A percentile compares a stretch with the other conserved stretches of the same genome.
phyloP scores from a whole-genome alignment of 2,888 invertebrate species.

The Hesperia comma region DNA sequence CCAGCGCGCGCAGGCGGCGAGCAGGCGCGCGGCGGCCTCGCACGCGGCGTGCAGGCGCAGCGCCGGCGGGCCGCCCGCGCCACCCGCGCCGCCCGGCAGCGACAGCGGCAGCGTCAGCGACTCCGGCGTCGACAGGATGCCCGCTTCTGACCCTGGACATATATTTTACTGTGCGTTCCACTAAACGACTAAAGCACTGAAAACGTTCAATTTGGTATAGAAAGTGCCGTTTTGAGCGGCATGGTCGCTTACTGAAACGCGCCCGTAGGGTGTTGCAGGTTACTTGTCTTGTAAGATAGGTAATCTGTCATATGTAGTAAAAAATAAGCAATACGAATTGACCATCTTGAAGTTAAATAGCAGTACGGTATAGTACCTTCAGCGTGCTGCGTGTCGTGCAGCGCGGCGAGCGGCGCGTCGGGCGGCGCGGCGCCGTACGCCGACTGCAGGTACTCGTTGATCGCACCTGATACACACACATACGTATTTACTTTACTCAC shows the following conservation, averaged over 20 bases:
- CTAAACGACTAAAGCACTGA: too few species aligned
- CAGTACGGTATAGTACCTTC: too few species aligned
- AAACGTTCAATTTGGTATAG: too few species aligned
- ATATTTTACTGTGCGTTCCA: too few species aligned
- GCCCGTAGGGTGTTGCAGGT: too few species aligned
- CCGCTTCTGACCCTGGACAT: conserved; percentile 46
- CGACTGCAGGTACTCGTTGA: conserved; percentile 77
- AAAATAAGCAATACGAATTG: too few species aligned
- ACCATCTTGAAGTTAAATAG: too few species aligned
- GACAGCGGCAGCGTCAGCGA: conserved; percentile 56
- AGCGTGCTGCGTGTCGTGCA: conserved; percentile 60
- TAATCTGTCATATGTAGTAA: too few species aligned
- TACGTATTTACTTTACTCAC: too few species aligned
- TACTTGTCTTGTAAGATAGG: too few species aligned
- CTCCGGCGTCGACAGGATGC: conserved; percentile 60
- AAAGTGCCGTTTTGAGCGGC: too few species aligned
- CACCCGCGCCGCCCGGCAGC: conserved; percentile 86
- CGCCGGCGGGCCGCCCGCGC: conserved; percentile 93
- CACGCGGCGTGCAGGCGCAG: conserved; percentile 97
- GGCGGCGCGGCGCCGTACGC: conserved; percentile 73
- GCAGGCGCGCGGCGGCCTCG: conserved; percentile 95
- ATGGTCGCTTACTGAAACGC: too few species aligned
- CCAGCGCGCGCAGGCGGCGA: conserved; percentile 96
- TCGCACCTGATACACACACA: conserved; percentile 57
- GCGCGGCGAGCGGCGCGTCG: conserved; percentile 57